Percentiles rank a stretch among this genome's conserved stretches.
Evolutionary conservation across 2,888 invertebrate genomes (phyloP).

Genomic region (Netelia fuscicornis): DNA sequence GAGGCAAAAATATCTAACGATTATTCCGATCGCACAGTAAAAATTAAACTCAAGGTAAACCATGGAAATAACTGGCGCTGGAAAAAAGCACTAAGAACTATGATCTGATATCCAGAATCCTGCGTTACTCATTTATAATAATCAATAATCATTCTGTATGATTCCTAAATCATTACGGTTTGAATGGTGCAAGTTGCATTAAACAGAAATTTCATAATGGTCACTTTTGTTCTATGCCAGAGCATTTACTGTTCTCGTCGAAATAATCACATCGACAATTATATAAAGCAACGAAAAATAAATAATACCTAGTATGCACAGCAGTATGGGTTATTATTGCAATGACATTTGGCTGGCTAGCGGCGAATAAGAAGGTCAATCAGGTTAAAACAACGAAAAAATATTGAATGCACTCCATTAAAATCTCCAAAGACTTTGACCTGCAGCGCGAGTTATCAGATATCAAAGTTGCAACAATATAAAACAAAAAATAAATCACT

Average conservation of each 20-base stretch:
- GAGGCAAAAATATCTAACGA: neutral
- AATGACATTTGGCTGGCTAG: slow-evolving; percentile 32
- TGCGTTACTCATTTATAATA: neutral
- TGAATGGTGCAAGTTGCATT: neutral
- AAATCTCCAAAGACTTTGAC: slow-evolving; percentile 60
- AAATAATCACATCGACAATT: neutral
- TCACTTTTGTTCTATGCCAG: slow-evolving; percentile 13
- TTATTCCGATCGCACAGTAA: neutral
- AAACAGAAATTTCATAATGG: slow-evolving; percentile 21
- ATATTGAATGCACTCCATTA: slow-evolving; percentile 19
- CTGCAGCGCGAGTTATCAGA: slow-evolving; percentile 21
- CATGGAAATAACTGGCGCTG: neutral
- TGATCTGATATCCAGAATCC: neutral
- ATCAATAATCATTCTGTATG: neutral
- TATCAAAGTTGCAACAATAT: slow-evolving; percentile 21
- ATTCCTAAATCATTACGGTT: slow-evolving; percentile 4
- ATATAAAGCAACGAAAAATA: neutral
- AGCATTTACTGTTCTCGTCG: slow-evolving; percentile 33
- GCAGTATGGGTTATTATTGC: slow-evolving; percentile 1
- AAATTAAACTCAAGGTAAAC: neutral
- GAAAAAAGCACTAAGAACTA: neutral
- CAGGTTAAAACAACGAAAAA: slow-evolving; percentile 17
- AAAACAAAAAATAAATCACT: slow-evolving; percentile 14
- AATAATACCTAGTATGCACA: slow-evolving; percentile 29
- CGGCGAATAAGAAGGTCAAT: slow-evolving; percentile 30